Evolutionary conservation across 1,140 invertebrate species (phyloP).

Genomic region (Temnothorax curvispinosus): DNA sequence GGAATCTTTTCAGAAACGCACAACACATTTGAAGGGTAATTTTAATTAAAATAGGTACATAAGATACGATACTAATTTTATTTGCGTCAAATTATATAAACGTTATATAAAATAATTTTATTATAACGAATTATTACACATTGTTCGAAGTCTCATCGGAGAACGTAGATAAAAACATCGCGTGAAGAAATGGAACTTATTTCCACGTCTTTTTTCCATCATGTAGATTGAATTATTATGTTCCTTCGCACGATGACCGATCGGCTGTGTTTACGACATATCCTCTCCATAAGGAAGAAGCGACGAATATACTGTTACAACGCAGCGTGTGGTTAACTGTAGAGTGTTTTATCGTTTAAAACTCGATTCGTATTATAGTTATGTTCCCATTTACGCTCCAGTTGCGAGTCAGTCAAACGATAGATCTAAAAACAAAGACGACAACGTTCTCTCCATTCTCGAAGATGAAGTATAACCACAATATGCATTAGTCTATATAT

Average conservation of each 20-base stretch:
- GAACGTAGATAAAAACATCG: background rate
- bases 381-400: slow-evolving; percentile 25
- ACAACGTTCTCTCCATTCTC: background rate
- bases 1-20: background rate
- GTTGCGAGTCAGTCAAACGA: background rate
- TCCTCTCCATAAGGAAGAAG: background rate
- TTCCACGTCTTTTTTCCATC: slow-evolving; percentile 34
- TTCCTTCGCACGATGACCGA: slow-evolving; percentile 53
- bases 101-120: too few species aligned
- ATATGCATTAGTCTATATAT: background rate
- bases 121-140: background rate
- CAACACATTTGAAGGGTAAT: background rate
- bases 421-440: slow-evolving; percentile 8
- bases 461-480: background rate
- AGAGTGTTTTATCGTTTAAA: slow-evolving; percentile 64
- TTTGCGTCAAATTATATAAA: background rate
- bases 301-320: slow-evolving; percentile 71
- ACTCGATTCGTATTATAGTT: slow-evolving; percentile 39
- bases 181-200: background rate
- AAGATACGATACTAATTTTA: background rate
- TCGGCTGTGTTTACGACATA: background rate
- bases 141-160: background rate
- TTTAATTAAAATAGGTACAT: background rate
- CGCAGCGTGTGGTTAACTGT: slow-evolving; percentile 74
- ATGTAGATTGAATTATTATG: slow-evolving; percentile 12